Evolutionary conservation across 2,888 invertebrate genomes (phyloP).

Genomic region (Autographa pulchrina): DNA sequence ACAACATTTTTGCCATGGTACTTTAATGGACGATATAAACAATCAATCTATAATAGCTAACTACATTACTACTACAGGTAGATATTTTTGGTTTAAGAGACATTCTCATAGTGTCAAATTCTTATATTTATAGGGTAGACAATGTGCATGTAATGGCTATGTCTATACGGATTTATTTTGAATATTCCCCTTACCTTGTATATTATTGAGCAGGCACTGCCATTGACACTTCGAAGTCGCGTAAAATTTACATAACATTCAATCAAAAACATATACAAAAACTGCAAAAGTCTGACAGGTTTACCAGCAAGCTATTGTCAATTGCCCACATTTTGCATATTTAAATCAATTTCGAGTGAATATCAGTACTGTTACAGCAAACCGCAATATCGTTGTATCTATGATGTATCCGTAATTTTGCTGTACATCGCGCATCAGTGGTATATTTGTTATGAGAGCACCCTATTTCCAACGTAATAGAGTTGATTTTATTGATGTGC

Average conservation of each 20-base stretch:
- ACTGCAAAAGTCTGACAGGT: background rate
- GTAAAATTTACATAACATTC: background rate
- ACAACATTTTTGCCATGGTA: no score
- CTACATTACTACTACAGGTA: no score
- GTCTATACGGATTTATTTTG: no score
- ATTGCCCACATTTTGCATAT: constrained; percentile 8
- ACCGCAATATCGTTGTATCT: constrained; percentile 28
- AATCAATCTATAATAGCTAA: no score
- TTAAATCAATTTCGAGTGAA: background rate
- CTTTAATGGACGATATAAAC: no score
- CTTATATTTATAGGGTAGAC: no score
- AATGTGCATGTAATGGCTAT: no score
- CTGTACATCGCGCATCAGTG: constrained; percentile 7
- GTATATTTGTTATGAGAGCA: background rate
- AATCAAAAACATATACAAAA: background rate
- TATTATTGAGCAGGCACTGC: background rate
- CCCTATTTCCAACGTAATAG: background rate
- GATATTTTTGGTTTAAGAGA: no score
- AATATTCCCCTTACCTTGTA: no score
- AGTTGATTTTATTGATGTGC: background rate
- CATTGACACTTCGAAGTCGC: background rate
- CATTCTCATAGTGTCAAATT: no score
- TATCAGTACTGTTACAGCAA: constrained; percentile 13
- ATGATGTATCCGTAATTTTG: constrained; percentile 27
- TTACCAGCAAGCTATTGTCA: constrained; percentile 14